Conservation (phyloP, 1,140 invertebrate species). For the Sipha flava region DNA sequence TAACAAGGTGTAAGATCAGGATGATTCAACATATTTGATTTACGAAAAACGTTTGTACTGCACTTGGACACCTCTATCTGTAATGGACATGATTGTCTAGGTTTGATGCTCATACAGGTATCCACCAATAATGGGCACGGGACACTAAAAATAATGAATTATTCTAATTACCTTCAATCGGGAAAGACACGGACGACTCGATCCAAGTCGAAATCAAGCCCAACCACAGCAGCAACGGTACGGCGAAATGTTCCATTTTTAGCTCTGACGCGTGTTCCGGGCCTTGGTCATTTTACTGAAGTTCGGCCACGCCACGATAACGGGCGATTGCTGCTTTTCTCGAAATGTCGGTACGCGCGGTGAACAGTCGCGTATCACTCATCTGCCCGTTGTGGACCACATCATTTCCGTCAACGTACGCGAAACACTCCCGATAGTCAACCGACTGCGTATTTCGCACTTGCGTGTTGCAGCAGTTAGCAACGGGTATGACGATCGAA, state of each 20-base stretch:
- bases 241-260: not conserved
- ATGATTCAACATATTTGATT: no score
- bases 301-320: not conserved
- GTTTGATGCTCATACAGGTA: no score
- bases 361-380: not conserved
- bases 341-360: not conserved
- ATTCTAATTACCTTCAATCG: not conserved
- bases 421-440: no score
- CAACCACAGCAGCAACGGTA: not conserved
- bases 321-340: not conserved
- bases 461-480: no score
- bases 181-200: not conserved
- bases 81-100: no score
- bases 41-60: no score
- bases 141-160: not conserved
- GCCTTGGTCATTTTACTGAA: not conserved
- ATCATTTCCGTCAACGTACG: not conserved
- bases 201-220: slow-evolving; percentile 7
- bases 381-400: not conserved
- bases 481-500: no score
- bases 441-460: no score
- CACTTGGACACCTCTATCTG: no score
- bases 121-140: no score
- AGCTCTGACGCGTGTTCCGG: not conserved
- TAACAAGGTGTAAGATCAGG: no score